Base-by-base conservation (phyloP, 2,888 invertebrate genomes). In the Hypomecis punctinalis region DNA sequence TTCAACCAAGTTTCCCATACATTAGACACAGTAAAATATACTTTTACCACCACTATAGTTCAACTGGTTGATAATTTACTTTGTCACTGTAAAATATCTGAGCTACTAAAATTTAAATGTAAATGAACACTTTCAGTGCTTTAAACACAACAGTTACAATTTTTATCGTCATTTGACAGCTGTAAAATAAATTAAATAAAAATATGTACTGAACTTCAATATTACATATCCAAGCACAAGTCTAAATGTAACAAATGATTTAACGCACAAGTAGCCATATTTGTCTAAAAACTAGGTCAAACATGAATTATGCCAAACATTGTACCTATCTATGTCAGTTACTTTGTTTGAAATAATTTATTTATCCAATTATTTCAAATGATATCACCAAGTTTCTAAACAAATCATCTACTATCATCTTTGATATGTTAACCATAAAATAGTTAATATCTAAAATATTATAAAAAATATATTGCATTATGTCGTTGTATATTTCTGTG, bases 381-480 rank as follows among this genome's bases (percentile, higher is more conserved):
- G n/a, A 45, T 56, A 51, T 63, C 59, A 66, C 64, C 54, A 46
- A 76, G 46, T 48, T 49, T 63, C 40, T 13, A 69, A 65, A 68
- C 46, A 68, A 67, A 10, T 59, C 66, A 13, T 61, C 72, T 67
- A 74, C 77, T 76, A 74, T 76, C 78, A 79, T 86, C 82, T 84
- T 85, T 84, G 86, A 86, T 84, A 85, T 85, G 81, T 84, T 81
- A 84, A 68, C 63, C 60, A 69, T 59, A 56, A 79, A 73, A 55
- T 63, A 66, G 64, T 71, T 67, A 62, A 61, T 45, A 67, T 82
- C 84, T 89, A 87, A 85, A 85, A 82, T 74, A 78, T 82, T 81
- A 84, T 81, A 85, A 84, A 80, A 89, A 87, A 90, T 86, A 90
- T 89, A 91, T 90, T 91, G 86, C 88, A 84, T 85, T 84, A 84